A percentile compares a stretch with the other conserved stretches of the same genome.
phyloP scores from a whole-genome alignment of 2,113 vertebrate genomes.

The Chloroceryle aenea region DNA sequence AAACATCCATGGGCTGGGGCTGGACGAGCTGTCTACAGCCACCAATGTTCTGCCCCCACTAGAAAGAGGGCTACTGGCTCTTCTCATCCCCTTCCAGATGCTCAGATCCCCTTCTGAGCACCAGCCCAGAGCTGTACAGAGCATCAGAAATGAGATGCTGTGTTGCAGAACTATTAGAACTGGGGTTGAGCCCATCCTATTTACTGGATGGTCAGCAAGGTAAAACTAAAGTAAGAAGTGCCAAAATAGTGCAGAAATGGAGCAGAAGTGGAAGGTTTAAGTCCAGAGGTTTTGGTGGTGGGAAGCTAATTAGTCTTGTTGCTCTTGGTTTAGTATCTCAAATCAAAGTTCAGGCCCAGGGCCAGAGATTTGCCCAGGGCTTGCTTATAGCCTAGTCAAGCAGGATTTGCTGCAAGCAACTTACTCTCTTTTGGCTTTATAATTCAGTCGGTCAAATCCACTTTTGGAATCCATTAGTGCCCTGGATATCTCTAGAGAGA shows the following conservation, averaged over 20 bases:
- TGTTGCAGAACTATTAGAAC: background rate
- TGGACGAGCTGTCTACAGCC: background rate
- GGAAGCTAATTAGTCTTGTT: background rate
- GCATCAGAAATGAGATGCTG: accelerated
- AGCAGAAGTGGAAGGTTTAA: background rate
- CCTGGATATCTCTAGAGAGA: background rate
- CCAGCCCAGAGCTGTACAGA: background rate
- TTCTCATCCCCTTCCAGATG: background rate
- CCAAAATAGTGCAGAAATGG: background rate
- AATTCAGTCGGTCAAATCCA: accelerated
- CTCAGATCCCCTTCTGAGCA: no score
- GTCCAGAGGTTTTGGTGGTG: background rate
- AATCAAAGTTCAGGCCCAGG: background rate
- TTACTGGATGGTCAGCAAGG: background rate
- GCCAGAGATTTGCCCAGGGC: background rate
- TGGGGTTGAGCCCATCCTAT: accelerated
- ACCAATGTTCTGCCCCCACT: accelerated
- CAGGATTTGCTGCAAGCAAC: background rate
- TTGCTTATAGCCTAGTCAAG: background rate
- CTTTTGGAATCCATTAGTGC: background rate
- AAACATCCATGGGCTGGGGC: background rate
- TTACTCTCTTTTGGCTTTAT: accelerated
- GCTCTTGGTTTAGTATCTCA: background rate
- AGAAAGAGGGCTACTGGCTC: accelerated
- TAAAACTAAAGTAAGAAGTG: background rate